These are phyloP conservation scores for Turritopsis rubra DNA, from an alignment of 30 jellyfish, hydroid and myxozoan genomes.

Conservation along the genomic window DNA sequence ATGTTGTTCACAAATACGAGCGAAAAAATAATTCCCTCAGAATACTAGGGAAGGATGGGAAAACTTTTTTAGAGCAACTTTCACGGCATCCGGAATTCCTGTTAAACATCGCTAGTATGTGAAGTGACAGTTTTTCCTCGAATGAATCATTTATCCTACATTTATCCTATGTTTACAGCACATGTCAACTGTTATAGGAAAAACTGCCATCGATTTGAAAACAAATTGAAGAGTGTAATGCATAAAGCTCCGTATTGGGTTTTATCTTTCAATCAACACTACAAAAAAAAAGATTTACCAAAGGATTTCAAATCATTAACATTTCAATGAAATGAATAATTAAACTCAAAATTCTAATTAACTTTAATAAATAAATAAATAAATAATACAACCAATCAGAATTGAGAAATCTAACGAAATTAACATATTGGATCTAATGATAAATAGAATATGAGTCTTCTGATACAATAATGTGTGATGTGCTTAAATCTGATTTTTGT, in stretches of 20 bases:
- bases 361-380: not conserved
- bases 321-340: too few relatives aligned
- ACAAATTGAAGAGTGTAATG: too few relatives aligned
- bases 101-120: not conserved
- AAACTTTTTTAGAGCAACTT: not conserved
- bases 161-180: not conserved
- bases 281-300: too few relatives aligned
- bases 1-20: not conserved
- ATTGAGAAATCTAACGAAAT: not conserved
- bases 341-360: not conserved
- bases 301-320: not conserved
- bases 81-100: not conserved
- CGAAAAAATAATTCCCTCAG: not conserved
- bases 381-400: not conserved
- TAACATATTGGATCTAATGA: not conserved
- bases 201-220: too few relatives aligned
- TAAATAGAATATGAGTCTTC: not conserved
- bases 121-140: not conserved
- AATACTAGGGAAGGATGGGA: not conserved
- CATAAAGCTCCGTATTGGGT: too few relatives aligned
- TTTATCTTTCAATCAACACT: too few relatives aligned
- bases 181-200: not conserved
- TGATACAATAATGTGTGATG: too few relatives aligned
- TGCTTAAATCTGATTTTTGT: not conserved
- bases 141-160: not conserved